Conservation (phyloP, 1,140 invertebrate species). For the Penaeus chinensis region DNA sequence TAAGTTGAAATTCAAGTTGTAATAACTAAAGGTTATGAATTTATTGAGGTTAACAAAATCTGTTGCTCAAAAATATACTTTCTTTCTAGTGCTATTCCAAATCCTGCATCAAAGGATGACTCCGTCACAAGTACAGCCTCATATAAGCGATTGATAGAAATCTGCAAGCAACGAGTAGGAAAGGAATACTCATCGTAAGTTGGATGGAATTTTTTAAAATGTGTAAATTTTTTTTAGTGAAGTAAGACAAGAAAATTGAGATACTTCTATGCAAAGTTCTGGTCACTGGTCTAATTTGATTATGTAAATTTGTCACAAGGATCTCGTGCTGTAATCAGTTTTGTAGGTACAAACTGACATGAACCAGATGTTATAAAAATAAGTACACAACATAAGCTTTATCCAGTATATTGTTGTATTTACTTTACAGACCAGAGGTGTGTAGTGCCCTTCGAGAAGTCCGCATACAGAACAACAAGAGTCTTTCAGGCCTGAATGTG, state of each 20-base stretch:
- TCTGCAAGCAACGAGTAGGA: conserved; percentile 50
- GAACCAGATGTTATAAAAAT: no score
- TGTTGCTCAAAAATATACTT: neutral
- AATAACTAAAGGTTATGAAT: neutral
- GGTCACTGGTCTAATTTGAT: no score
- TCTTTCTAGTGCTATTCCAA: conserved; percentile 35
- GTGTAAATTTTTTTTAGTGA: no score
- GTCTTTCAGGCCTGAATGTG: conserved; percentile 34
- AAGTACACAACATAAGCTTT: no score
- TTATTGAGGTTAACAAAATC: neutral
- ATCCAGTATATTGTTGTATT: neutral
- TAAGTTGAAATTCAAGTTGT: no score
- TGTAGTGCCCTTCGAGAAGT: conserved; percentile 45
- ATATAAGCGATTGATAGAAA: conserved; percentile 52
- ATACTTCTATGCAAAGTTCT: no score
- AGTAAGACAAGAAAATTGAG: no score
- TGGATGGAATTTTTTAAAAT: no score
- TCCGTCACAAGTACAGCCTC: conserved; percentile 15
- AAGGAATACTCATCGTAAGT: conserved; percentile 56
- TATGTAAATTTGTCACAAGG: no score
- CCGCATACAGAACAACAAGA: conserved; percentile 39
- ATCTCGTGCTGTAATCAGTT: no score
- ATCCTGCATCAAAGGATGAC: conserved; percentile 28
- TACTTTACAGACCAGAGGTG: conserved; percentile 41
- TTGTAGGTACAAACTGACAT: no score